Evolutionary conservation across 2,113 vertebrate species (phyloP), one percentile per base, ranked within the genome.

Genomic region (Synchiropus splendidus): DNA sequence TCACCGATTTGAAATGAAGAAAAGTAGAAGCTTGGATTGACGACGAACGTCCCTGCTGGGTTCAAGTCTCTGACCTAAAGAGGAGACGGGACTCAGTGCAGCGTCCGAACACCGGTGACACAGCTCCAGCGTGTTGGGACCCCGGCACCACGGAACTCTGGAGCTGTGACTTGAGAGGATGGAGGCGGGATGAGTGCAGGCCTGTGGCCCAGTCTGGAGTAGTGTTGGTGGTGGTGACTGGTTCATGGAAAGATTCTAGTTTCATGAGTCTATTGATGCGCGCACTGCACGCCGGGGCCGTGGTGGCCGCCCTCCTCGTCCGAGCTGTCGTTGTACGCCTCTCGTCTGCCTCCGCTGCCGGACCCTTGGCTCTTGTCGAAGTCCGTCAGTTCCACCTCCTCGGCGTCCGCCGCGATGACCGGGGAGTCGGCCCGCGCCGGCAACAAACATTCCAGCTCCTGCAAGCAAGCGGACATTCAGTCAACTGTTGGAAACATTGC

Each of bases 371-470:
- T 91, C 55, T 68, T 85, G 71, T 99, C 94, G 45, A 90, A 94
- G 64, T 99, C 94, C 51, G 92, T 90, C 67, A 99, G 87, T 65
- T 97, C 94, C 36, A 95, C 95, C 55, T 99, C 94, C 69, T 99
- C 95, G 1, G 88, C 88, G 45, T 99, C 94, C 37, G 90, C 85
- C 44, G 89, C 85, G 35, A 96, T 82, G 30, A 84, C 87, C 6
- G 90, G 84, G 58, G 87, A 86, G 59, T 97, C 92, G 11, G 92
- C 89, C 78, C 95, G 92, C 48, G 87, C 87, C 18, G 95, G 95
- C 54, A 99, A 85, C 73, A 99, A 85, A 74, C 95, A 92, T 83
- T 99, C 94, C 48, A 99, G 86, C 75, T 97, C 93, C 95, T 98
- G 67, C 30, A 73, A 64, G 9, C 40, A 6, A 45, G n/a, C n/a